These are phyloP conservation scores for Hypotaenidia philippensis DNA, from an alignment of 2,797 vertebrate genomes.

Conservation along the genomic window DNA sequence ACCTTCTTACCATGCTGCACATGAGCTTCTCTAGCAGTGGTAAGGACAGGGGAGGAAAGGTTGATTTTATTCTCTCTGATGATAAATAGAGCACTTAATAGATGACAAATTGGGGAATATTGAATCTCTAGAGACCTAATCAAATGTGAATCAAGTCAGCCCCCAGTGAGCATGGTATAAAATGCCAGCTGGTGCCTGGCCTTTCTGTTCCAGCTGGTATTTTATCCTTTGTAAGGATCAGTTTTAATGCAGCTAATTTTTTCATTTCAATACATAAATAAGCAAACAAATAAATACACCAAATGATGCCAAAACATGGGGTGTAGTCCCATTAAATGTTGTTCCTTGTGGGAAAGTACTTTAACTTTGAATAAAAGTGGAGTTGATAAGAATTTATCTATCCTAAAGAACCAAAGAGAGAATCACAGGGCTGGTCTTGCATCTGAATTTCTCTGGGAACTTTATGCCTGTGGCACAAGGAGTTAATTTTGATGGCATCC, in stretches of 20 bases:
- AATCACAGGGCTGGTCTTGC: not conserved
- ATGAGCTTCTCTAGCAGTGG: not conserved
- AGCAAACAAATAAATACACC: not conserved
- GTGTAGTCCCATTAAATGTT: not conserved
- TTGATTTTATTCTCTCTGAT: conserved; percentile 7
- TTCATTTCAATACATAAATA: not conserved
- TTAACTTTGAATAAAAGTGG: not conserved
- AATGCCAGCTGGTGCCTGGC: not conserved
- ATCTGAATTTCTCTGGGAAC: not conserved
- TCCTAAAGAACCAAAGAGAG: not conserved
- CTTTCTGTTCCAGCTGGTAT: not conserved
- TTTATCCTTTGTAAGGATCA: not conserved
- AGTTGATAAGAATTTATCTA: not conserved
- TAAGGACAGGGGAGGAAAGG: not conserved
- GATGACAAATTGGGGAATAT: conserved; percentile 42
- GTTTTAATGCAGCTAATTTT: not conserved
- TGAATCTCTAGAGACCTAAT: conserved; percentile 47
- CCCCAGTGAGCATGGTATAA: not conserved
- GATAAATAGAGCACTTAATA: conserved; percentile 50
- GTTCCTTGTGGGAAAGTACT: not conserved
- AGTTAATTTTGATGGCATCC: not conserved
- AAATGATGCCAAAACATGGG: not conserved
- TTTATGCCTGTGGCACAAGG: not conserved
- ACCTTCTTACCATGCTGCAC: not conserved
- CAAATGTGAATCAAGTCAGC: conserved; percentile 22